phyloP scores from a whole-genome alignment of 1,140 invertebrate species.

The Delia radicum region DNA sequence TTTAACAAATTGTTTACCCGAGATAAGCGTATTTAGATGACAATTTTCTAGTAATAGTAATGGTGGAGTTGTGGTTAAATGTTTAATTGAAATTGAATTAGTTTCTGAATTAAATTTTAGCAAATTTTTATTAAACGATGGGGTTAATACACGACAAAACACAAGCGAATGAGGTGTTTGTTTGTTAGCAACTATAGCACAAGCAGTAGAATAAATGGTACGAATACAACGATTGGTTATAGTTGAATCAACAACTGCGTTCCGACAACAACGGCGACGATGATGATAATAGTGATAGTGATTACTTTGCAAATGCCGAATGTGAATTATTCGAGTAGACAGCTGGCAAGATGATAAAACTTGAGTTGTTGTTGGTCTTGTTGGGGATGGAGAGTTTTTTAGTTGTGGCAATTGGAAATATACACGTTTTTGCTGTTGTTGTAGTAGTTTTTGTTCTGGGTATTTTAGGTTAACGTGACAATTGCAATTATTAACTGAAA shows the following conservation, averaged over 20 bases:
- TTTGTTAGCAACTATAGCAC: slow-evolving; percentile 18
- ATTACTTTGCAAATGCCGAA: slow-evolving; percentile 9
- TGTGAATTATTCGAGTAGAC: slow-evolving; percentile 14
- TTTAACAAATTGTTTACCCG: slow-evolving; percentile 51
- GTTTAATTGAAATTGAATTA: slow-evolving; percentile 29
- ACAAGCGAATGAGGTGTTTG: slow-evolving; percentile 6
- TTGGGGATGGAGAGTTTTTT: background rate
- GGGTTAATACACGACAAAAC: slow-evolving; percentile 10
- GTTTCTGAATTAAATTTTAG: background rate
- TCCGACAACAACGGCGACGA: background rate
- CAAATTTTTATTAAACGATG: slow-evolving; percentile 12
- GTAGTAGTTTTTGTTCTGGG: background rate
- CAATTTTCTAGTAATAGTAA: slow-evolving; percentile 38
- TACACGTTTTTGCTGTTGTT: background rate
- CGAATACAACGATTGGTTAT: background rate
- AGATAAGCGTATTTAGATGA: slow-evolving; percentile 44
- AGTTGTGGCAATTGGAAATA: background rate
- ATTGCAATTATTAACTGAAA: slow-evolving; percentile 25
- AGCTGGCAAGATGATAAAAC: background rate
- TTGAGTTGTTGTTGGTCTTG: background rate
- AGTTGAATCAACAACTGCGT: background rate
- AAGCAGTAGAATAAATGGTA: background rate
- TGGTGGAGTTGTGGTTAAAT: background rate
- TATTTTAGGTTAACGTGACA: slow-evolving; percentile 26
- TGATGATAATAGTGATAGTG: no score